Evolutionary conservation across 1,140 invertebrate species (phyloP).

Genomic region (Macrobrachium nipponense): DNA sequence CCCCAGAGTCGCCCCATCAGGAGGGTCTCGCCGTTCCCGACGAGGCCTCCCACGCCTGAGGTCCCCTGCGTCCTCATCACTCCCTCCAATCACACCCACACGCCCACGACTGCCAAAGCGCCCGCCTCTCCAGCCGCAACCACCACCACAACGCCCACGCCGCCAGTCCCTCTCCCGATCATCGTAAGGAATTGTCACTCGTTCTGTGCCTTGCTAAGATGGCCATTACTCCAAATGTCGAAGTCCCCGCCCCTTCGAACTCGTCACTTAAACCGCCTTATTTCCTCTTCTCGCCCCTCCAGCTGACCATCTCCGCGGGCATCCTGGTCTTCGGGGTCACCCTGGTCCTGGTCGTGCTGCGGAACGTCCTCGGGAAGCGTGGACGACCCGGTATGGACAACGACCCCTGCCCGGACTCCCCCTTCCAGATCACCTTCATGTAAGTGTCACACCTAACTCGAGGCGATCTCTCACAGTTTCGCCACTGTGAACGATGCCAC

Average conservation of each 20-base stretch:
- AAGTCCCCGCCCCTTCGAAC: too few species aligned
- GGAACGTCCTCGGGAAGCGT: not conserved
- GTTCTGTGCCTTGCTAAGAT: not conserved
- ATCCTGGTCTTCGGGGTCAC: slow-evolving; percentile 29
- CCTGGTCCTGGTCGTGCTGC: slow-evolving; percentile 3
- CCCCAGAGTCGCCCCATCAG: too few species aligned
- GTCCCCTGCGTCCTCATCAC: not conserved
- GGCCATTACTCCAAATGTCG: too few species aligned
- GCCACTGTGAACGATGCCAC: too few species aligned
- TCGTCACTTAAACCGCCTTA: too few species aligned
- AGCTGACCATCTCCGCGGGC: slow-evolving; percentile 37
- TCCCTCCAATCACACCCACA: not conserved
- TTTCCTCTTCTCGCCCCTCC: not conserved
- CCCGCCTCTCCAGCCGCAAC: not conserved
- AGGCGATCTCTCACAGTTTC: too few species aligned
- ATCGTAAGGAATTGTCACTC: slow-evolving; percentile 13
- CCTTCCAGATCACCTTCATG: slow-evolving; percentile 60
- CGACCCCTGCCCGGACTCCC: slow-evolving; percentile 46
- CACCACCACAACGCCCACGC: not conserved
- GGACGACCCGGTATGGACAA: not conserved
- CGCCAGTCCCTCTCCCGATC: slow-evolving; percentile 22
- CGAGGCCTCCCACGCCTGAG: too few species aligned
- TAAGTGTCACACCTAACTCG: slow-evolving; percentile 37
- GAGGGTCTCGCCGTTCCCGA: too few species aligned
- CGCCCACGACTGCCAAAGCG: not conserved